A percentile compares a stretch with the other conserved stretches of the same genome.
Evolutionary conservation across 2,113 vertebrate species (phyloP).

Genomic region (Columbina picui): DNA sequence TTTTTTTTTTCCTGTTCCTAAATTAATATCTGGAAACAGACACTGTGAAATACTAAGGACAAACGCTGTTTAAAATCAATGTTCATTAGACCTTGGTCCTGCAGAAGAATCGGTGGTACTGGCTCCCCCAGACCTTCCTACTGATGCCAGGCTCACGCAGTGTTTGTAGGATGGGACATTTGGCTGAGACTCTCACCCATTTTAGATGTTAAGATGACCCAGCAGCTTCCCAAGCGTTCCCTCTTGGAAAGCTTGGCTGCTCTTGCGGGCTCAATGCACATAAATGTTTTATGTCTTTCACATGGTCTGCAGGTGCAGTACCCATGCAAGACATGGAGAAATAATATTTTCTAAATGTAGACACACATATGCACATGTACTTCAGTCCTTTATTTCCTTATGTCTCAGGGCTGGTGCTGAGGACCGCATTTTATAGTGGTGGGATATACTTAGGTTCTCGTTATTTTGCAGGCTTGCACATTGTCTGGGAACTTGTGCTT

Average conservation of each 20-base stretch:
- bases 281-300: background rate
- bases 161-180: background rate
- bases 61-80: background rate
- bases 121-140: background rate
- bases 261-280: background rate
- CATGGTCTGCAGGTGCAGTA: rapidly evolving
- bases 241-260: conserved; percentile 7
- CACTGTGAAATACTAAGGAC: background rate
- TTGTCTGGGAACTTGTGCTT: conserved; percentile 19
- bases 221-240: conserved; percentile 3
- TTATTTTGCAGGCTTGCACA: background rate
- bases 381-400: background rate
- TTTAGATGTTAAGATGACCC: background rate
- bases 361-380: background rate
- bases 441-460: background rate
- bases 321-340: background rate
- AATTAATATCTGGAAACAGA: background rate
- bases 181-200: background rate
- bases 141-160: background rate
- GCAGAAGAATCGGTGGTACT: background rate
- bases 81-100: background rate
- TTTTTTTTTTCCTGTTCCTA: background rate
- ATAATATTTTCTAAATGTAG: background rate
- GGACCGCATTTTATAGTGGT: background rate
- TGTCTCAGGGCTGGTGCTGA: background rate